Conservation (phyloP, 2,113 vertebrate genomes). For the Sterrhoptilus dennistouni region DNA sequence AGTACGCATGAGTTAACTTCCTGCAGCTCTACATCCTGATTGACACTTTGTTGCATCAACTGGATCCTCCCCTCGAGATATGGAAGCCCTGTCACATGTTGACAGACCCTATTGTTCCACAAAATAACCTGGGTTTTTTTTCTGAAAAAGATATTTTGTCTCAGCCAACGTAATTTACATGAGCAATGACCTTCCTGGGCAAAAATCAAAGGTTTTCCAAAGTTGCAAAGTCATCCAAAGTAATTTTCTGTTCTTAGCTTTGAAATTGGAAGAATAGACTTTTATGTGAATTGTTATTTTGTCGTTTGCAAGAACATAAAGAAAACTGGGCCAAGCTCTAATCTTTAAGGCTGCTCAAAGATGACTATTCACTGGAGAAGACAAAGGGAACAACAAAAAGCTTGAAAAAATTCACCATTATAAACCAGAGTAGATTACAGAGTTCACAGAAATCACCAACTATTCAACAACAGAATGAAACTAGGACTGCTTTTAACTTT, state of each 20-base stretch:
- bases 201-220: not conserved
- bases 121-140: not conserved
- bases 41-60: not conserved
- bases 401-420: not conserved
- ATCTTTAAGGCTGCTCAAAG: not conserved
- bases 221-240: not conserved
- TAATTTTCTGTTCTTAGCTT: not conserved
- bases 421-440: not conserved
- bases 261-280: not conserved
- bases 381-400: not conserved
- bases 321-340: not conserved
- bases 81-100: constrained; percentile 12
- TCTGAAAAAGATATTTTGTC: not conserved
- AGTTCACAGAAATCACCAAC: not conserved
- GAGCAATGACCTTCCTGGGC: not conserved
- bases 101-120: constrained; percentile 4
- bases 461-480: not conserved
- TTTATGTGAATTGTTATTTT: not conserved
- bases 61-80: not conserved
- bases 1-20: constrained; percentile 55
- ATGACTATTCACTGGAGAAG: not conserved
- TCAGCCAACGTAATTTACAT: not conserved
- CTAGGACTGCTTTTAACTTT: not conserved
- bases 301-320: not conserved
- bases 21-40: not conserved